Conservation (phyloP, 1,140 invertebrate genomes). For the Bombus vancouverensis region DNA sequence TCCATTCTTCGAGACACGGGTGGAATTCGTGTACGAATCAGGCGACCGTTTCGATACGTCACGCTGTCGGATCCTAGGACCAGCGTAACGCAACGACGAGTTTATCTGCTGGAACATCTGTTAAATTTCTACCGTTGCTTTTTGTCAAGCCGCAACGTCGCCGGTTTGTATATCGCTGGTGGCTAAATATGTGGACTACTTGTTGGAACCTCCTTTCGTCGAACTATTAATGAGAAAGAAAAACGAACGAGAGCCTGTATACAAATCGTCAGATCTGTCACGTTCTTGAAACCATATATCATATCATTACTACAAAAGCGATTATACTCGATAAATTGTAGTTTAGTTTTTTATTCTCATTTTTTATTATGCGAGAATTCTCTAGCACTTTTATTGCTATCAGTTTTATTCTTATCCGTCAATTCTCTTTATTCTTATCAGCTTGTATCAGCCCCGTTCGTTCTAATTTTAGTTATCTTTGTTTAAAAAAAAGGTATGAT, state of each 20-base stretch:
- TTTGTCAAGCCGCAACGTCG: neutral
- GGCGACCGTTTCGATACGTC: conserved; percentile 13
- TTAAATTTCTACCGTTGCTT: conserved; percentile 2
- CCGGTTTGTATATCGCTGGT: neutral
- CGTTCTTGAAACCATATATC: neutral
- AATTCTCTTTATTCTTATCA: too few relatives aligned
- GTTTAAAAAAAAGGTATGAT: too few relatives aligned
- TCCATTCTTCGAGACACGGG: conserved; percentile 16
- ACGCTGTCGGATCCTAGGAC: conserved; percentile 11
- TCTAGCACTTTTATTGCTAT: too few relatives aligned
- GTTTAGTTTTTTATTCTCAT: too few relatives aligned
- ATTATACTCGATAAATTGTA: neutral
- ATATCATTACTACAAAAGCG: neutral
- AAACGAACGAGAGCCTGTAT: neutral
- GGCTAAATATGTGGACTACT: neutral
- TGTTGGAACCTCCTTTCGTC: neutral
- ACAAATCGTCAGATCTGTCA: neutral
- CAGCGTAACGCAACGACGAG: neutral
- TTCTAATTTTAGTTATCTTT: too few relatives aligned
- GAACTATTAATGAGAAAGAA: neutral
- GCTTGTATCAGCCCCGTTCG: too few relatives aligned
- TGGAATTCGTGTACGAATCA: conserved; percentile 8
- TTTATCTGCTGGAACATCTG: conserved; percentile 6
- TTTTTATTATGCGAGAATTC: too few relatives aligned
- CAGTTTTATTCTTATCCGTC: too few relatives aligned